Evolutionary conservation across 2,888 invertebrate genomes (phyloP), one percentile per base, ranked within the genome.

Genomic region (Troilus luridus): DNA sequence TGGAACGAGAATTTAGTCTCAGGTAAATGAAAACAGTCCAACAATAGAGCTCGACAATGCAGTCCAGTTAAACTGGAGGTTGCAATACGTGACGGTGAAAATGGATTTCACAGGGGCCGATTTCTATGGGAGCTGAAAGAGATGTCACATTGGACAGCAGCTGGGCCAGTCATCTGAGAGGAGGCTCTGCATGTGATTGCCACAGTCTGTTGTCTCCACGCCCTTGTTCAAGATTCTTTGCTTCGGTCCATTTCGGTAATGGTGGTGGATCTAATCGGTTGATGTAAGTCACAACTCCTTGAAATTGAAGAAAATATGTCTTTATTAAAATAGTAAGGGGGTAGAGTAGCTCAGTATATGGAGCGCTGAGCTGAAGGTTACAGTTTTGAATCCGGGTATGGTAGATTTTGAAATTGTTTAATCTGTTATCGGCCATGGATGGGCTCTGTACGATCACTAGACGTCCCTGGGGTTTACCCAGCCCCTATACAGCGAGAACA

Each of bases 41-140:
- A 67, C 67, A 24, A 24, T 67, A 67, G 24, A 24, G 24, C 24
- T 24, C 24, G 24, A 67, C 67, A 67, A 67, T 67, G 67, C 67
- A 67, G 67, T 67, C 67, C 67, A 67, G 67, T 67, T 67, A 67
- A 67, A 67, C 67, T 67, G 67, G 67, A 67, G 24, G 67, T 27
- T 24, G 67, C 67, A 67, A 81, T 54, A 81, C 54, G 81, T 56
- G 81, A 56, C 81, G 54, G 81, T 56, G 81, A 41, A 41, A 81
- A 81, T 81, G 81, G 81, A 81, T 56, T 81, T 81, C 81, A 81
- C 54, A 81, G 81, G 21, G 9, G 17, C 54, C 81, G 81, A 81
- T 81, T 81, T 81, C 41, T 81, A 81, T 81, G 10, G 54, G 10
- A 54, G 54, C 81, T 54, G 67, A 67, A 27, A 67, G 67, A 67